Conservation (phyloP, 2,113 vertebrate genomes). For the Macheiramphus alcinus region DNA sequence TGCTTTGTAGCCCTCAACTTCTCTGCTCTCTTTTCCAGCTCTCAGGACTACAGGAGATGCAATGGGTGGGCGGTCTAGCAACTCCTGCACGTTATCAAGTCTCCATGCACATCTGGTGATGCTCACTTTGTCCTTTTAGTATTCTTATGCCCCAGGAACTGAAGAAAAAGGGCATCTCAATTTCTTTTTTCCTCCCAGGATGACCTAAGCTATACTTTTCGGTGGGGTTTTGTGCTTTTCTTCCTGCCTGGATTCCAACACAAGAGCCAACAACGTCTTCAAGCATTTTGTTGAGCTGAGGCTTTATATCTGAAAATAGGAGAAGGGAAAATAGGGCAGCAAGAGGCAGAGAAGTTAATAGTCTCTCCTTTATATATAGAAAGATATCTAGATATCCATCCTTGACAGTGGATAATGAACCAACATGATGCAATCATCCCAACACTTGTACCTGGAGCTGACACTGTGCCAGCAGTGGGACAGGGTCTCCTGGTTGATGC, state of each 20-base stretch:
- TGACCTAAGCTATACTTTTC: neutral
- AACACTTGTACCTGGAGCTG: neutral
- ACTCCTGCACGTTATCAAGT: neutral
- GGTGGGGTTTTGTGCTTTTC: neutral
- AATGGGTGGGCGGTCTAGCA: neutral
- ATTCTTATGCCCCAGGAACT: neutral
- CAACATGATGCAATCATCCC: neutral
- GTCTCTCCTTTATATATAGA: neutral
- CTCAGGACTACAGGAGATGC: neutral
- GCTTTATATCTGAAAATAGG: neutral
- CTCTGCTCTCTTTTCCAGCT: neutral
- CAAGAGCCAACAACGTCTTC: neutral
- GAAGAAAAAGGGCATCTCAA: neutral
- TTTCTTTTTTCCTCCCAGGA: neutral
- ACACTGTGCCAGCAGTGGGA: accelerated
- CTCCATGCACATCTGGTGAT: neutral
- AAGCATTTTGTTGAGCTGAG: neutral
- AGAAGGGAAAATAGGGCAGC: neutral
- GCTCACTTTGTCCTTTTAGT: neutral
- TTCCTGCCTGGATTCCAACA: neutral
- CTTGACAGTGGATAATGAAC: neutral
- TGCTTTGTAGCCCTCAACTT: neutral
- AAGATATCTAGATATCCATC: neutral
- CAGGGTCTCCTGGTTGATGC: neutral
- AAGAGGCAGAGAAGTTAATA: neutral